Conservation (phyloP, 2,113 vertebrate genomes). For the Gymnobelideus leadbeateri region DNA sequence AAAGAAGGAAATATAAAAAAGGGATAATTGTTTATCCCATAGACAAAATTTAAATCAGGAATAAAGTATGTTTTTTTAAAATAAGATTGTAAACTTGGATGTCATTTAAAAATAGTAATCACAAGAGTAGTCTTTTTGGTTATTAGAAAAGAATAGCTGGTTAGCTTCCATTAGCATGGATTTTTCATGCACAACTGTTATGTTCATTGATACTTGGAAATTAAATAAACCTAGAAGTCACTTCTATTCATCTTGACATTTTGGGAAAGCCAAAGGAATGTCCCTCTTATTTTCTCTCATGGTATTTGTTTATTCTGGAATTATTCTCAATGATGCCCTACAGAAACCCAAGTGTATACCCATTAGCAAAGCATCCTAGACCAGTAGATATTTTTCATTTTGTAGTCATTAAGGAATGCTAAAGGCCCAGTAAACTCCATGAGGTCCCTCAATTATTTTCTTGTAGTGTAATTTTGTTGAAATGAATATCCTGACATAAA, state of each 20-base stretch:
- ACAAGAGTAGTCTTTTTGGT: neutral
- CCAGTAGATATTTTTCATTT: neutral
- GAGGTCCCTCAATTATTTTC: neutral
- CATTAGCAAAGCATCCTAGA: neutral
- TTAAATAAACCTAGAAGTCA: neutral
- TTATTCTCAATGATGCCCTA: neutral
- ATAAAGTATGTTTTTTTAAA: neutral
- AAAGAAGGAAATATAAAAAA: neutral
- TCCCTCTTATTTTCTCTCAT: neutral
- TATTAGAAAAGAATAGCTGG: neutral
- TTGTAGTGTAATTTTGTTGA: neutral
- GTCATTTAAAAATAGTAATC: neutral
- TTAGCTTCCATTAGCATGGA: neutral
- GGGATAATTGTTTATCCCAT: neutral
- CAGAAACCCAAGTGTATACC: neutral
- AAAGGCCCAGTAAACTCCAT: neutral
- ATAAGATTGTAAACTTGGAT: neutral
- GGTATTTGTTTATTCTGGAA: neutral
- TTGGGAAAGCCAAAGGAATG: neutral
- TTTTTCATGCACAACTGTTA: neutral
- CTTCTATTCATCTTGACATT: neutral
- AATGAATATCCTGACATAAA: neutral
- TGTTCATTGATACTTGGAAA: neutral
- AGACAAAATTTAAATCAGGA: neutral
- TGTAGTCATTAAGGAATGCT: neutral